These are phyloP conservation scores for Taxidea taxus DNA, from an alignment of 2,113 vertebrate species.

Conservation along the genomic window DNA sequence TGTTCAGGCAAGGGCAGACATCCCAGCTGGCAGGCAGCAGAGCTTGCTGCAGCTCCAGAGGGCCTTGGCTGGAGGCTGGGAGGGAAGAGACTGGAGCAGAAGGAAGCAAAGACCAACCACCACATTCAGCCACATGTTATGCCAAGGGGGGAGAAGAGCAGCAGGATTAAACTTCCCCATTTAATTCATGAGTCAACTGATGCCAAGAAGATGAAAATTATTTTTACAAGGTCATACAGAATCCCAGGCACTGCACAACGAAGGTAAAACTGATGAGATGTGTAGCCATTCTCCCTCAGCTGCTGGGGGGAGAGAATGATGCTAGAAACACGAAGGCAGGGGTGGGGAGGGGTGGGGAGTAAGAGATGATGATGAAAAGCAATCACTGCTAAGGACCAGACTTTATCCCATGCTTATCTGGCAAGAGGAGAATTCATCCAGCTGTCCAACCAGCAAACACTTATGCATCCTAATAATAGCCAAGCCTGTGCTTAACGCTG, in stretches of 20 bases:
- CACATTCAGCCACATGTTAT: background rate
- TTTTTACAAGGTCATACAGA: background rate
- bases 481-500: background rate
- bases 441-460: background rate
- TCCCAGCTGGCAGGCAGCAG: background rate
- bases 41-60: background rate
- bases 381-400: background rate
- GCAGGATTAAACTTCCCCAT: background rate
- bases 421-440: background rate
- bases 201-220: background rate
- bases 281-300: background rate
- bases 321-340: too few species aligned
- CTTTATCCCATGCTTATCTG: background rate
- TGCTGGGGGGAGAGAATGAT: background rate
- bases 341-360: accelerated
- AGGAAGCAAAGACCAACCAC: background rate
- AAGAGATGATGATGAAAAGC: background rate
- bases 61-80: background rate
- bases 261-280: background rate
- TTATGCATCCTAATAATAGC: background rate
- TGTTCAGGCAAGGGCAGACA: background rate
- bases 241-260: background rate
- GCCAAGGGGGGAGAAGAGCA: background rate
- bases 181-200: background rate
- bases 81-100: background rate